These are phyloP conservation scores for Caradrina kadenii DNA, from an alignment of 2,888 invertebrate genomes.

Conservation along the genomic window DNA sequence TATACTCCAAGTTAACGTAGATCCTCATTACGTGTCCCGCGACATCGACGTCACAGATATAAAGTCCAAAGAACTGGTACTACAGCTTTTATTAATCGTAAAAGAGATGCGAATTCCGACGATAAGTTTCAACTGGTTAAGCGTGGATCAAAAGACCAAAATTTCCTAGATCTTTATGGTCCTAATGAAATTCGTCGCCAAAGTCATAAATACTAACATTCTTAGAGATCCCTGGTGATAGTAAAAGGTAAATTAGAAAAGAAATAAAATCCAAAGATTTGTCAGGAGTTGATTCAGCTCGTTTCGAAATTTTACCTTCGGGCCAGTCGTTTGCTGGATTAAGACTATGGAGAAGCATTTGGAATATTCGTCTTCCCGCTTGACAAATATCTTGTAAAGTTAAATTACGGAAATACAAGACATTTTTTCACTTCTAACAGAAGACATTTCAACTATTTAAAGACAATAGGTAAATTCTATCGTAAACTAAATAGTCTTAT, in stretches of 20 bases:
- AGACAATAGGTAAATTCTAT: slow-evolving; percentile 15
- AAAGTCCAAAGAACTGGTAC: slow-evolving; percentile 40
- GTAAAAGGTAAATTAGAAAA: slow-evolving; percentile 52
- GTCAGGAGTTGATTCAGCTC: slow-evolving; percentile 42
- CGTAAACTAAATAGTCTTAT: not conserved
- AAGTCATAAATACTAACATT: slow-evolving; percentile 54
- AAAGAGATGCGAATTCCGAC: slow-evolving; percentile 38
- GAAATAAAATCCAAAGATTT: slow-evolving; percentile 53
- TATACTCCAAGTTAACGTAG: slow-evolving; percentile 56
- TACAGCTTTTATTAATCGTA: slow-evolving; percentile 46
- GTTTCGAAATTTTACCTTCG: slow-evolving; percentile 34
- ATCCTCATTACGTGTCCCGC: slow-evolving; percentile 56
- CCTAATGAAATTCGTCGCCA: slow-evolving; percentile 43
- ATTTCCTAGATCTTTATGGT: slow-evolving; percentile 46
- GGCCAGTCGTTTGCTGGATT: slow-evolving; percentile 35
- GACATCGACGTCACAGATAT: slow-evolving; percentile 41
- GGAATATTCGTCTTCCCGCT: slow-evolving; percentile 20
- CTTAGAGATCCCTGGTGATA: slow-evolving; percentile 26
- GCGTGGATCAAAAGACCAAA: slow-evolving; percentile 33
- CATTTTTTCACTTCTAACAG: slow-evolving; percentile 23
- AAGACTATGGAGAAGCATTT: slow-evolving; percentile 36
- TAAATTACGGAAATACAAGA: slow-evolving; percentile 35
- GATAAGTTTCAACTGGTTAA: slow-evolving; percentile 23
- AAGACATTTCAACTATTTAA: slow-evolving; percentile 18
- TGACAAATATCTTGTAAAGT: slow-evolving; percentile 46